A percentile compares a stretch with the other conserved stretches of the same genome.
These are phyloP conservation scores for Xanthia icteritia DNA, from an alignment of 2,888 invertebrate genomes.

Conservation along the genomic window DNA sequence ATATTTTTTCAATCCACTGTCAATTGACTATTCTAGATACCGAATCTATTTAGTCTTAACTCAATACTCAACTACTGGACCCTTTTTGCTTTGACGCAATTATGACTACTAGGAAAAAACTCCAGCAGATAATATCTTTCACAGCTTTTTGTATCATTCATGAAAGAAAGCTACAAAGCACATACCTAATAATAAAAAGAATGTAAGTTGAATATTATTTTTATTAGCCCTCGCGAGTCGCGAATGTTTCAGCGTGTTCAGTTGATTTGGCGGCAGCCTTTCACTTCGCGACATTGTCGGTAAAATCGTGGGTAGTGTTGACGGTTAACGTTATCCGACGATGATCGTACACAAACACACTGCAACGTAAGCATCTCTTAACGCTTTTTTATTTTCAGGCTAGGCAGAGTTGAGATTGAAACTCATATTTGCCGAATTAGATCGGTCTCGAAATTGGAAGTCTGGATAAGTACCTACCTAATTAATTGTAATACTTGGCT, in stretches of 20 bases:
- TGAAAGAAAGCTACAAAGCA: neutral
- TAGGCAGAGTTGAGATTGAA: neutral
- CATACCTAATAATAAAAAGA: neutral
- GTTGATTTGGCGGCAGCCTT: slow-evolving; percentile 45
- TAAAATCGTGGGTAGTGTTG: slow-evolving; percentile 45
- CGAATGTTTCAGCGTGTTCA: slow-evolving; percentile 27
- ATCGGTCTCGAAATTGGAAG: neutral
- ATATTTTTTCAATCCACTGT: too few species aligned
- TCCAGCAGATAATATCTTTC: neutral
- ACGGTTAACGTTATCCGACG: slow-evolving; percentile 11
- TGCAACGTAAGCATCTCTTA: neutral
- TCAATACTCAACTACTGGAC: too few species aligned
- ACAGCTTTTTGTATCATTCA: neutral
- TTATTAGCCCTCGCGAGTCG: neutral
- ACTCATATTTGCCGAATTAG: neutral
- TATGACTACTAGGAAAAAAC: neutral
- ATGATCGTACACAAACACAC: slow-evolving; percentile 3
- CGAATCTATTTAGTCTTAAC: too few species aligned
- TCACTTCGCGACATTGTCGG: slow-evolving; percentile 53
- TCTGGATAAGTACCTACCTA: neutral
- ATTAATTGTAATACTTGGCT: neutral
- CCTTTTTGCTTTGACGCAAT: too few species aligned
- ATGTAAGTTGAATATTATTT: neutral
- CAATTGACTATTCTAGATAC: too few species aligned
- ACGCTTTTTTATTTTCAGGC: neutral